Base-by-base conservation (phyloP, 1,140 invertebrate genomes). In the Venustaconcha ellipsiformis region DNA sequence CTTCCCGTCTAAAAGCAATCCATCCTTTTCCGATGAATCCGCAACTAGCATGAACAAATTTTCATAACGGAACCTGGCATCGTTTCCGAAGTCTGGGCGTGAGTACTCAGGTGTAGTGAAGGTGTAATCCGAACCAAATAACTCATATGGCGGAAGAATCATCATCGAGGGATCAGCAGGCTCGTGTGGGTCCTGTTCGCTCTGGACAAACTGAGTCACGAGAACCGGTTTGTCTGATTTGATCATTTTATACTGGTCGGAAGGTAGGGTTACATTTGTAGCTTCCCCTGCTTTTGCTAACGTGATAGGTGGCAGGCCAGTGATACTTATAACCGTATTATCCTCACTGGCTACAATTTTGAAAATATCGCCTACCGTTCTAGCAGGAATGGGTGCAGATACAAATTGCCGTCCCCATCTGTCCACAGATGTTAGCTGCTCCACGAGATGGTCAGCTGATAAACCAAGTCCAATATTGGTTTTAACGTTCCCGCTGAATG, bases 321-420 rank as follows among this genome's bases (percentile, higher is more conserved):
- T 59, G 12, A 82, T 69, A 5, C 68, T 66, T 8, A 81, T 37
- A n/a, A 66, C 57, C 56, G 79, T 83, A 65, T 79, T 73, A 58
- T 79, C 72, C 66, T 78, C 72, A 15, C 68, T 77, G 13, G 80
- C 82, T 17, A 83, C 68, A 17, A 84, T 55, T 57, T 78, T 72
- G 30, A 82, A 84, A 15, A 80, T 62, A 26, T 86, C 82, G 14
- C 83, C 84, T n/a, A 66, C 73, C 12, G 78, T 81, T 55, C 80
- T 65, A 15, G 72, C 66, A 14, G 81, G 79, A 18, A 80, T 75
- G 3, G 84, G 83, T 14, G 77, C 79, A 0, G 79, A 80, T 15
- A 81, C 70, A 69, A 85, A 87, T 59, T 74, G 60, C 48, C 77
- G 76, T 4, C 86, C 86, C 86, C 86, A 87, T 14, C 80, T 79